Conservation (phyloP, 2,888 invertebrate species). For the Zygothrica quintamaculata region DNA sequence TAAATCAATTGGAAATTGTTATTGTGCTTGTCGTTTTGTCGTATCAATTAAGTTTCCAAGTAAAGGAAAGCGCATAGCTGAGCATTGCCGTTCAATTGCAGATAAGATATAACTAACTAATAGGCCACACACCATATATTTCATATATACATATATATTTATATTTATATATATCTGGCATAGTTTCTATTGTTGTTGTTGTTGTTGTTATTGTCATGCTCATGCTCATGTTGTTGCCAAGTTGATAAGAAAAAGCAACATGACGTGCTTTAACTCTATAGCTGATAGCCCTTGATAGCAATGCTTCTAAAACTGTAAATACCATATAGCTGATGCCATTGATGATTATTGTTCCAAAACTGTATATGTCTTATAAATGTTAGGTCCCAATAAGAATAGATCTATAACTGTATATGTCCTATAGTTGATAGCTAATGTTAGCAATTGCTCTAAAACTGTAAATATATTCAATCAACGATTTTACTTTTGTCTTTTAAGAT, state of each 20-base stretch:
- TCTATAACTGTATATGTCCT: no score
- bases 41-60: conserved; percentile 64
- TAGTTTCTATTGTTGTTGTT: conserved; percentile 51
- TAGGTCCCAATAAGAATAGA: no score
- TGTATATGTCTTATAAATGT: no score
- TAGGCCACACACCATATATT: conserved; percentile 20
- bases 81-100: conserved; percentile 56
- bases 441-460: no score
- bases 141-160: not conserved
- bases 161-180: conserved; percentile 48
- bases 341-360: no score
- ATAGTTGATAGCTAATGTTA: no score
- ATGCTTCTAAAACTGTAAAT: conserved; percentile 47
- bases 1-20: conserved; percentile 4
- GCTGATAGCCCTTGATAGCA: conserved; percentile 41
- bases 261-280: conserved; percentile 52
- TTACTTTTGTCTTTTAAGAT: no score
- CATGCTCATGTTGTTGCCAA: conserved; percentile 67
- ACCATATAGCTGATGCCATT: no score
- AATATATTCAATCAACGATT: no score
- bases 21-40: conserved; percentile 21
- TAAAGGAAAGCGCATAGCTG: conserved; percentile 50
- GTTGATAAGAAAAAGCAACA: conserved; percentile 66
- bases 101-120: conserved; percentile 67
- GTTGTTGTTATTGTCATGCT: conserved; percentile 34